phyloP scores from a whole-genome alignment of 1,140 invertebrate genomes.

The Parapsyche elsis region DNA sequence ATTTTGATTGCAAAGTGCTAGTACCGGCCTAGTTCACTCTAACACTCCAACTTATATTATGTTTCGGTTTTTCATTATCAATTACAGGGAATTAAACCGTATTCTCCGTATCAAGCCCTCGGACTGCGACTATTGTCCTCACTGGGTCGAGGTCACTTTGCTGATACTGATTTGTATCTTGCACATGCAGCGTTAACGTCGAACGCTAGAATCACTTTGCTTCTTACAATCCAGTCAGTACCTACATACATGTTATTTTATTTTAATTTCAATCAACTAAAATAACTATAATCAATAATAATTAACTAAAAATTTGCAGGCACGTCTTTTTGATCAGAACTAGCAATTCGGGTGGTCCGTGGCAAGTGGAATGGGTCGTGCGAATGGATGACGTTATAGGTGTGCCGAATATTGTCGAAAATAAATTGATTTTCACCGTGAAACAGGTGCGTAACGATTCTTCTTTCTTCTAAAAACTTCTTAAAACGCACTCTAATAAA shows the following conservation, averaged over 20 bases:
- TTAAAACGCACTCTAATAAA: neutral
- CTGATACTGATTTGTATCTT: slow-evolving; percentile 76
- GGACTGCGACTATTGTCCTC: slow-evolving; percentile 71
- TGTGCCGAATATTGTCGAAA: slow-evolving; percentile 72
- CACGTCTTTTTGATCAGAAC: slow-evolving; percentile 81
- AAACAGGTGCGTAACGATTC: slow-evolving; percentile 71
- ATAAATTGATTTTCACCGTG: slow-evolving; percentile 78
- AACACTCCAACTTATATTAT: too few relatives aligned
- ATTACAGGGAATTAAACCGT: slow-evolving; percentile 73
- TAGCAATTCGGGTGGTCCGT: slow-evolving; percentile 76
- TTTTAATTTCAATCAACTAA: too few relatives aligned
- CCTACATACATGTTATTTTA: too few relatives aligned
- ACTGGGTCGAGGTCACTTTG: slow-evolving; percentile 74
- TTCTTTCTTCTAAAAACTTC: neutral
- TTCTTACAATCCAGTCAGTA: slow-evolving; percentile 75
- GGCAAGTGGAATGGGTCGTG: slow-evolving; percentile 82
- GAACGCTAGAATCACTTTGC: slow-evolving; percentile 63
- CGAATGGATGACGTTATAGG: slow-evolving; percentile 80
- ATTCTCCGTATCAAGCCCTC: slow-evolving; percentile 72
- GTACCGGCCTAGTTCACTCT: too few relatives aligned
- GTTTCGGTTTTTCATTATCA: neutral
- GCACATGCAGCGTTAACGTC: slow-evolving; percentile 74
- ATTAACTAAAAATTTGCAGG: too few relatives aligned
- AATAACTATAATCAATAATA: too few relatives aligned
- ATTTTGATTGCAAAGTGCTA: neutral